Evolutionary conservation across 2,113 vertebrate genomes (phyloP).

Genomic region (Fukomys damarensis): DNA sequence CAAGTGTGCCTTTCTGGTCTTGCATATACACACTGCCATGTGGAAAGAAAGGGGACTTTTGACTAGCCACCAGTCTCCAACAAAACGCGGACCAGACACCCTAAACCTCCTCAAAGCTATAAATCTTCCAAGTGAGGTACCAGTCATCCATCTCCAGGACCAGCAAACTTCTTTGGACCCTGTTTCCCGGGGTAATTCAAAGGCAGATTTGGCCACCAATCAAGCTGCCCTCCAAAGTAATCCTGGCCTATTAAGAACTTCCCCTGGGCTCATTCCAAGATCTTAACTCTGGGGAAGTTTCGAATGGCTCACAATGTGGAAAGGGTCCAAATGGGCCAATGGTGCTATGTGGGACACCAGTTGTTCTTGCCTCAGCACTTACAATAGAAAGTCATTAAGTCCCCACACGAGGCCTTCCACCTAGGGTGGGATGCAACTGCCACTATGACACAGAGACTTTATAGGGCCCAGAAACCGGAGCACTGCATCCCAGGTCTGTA

Average conservation of each 20-base stretch:
- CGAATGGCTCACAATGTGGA: background rate
- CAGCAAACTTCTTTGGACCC: background rate
- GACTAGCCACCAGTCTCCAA: background rate
- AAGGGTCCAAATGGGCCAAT: background rate
- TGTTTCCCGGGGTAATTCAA: background rate
- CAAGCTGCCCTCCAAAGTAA: background rate
- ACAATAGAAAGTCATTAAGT: background rate
- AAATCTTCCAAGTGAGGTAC: background rate
- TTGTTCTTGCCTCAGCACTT: background rate
- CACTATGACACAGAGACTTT: background rate
- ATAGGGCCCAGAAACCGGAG: background rate
- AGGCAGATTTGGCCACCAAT: background rate
- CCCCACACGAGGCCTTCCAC: background rate
- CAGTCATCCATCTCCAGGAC: background rate
- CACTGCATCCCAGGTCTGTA: background rate
- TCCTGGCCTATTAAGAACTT: background rate
- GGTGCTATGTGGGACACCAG: background rate
- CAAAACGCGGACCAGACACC: background rate
- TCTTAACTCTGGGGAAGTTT: background rate
- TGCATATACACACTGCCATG: background rate
- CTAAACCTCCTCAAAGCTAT: background rate
- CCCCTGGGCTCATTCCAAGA: background rate
- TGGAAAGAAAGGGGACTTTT: background rate
- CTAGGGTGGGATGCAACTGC: background rate
- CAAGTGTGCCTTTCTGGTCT: background rate